Conservation (phyloP, 2,797 vertebrate species). For the Sebastes matsubarae region DNA sequence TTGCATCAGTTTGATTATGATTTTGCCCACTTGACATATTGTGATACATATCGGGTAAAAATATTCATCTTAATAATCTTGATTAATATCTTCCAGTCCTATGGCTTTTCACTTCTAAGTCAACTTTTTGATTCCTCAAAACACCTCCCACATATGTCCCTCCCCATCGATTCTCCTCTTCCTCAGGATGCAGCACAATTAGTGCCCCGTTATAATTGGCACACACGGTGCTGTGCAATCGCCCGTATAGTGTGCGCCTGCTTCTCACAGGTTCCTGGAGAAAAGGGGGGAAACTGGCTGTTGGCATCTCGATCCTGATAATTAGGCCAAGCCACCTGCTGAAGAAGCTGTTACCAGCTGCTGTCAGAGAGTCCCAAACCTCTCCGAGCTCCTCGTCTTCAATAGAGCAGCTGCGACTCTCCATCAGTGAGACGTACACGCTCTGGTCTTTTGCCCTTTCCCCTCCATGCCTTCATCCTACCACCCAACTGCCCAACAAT, state of each 20-base stretch:
- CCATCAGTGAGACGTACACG: slow-evolving; percentile 29
- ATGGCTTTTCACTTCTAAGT: not conserved
- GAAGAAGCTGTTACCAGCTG: slow-evolving; percentile 75
- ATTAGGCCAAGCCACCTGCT: slow-evolving; percentile 78
- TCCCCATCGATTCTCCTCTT: slow-evolving; percentile 13
- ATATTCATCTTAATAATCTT: not conserved
- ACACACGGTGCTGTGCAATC: slow-evolving; percentile 21
- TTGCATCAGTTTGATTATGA: not conserved
- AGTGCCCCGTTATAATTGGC: slow-evolving; percentile 34
- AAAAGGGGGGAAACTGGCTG: slow-evolving; percentile 38
- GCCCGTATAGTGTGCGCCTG: slow-evolving; percentile 33
- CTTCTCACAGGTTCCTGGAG: slow-evolving; percentile 39
- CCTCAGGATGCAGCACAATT: slow-evolving; percentile 57
- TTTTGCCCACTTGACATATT: not conserved
- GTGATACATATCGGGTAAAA: not conserved
- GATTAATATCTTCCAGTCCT: not conserved
- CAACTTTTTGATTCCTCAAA: not conserved
- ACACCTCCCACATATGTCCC: slow-evolving; percentile 19
- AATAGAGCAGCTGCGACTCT: slow-evolving; percentile 76
- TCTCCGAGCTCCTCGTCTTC: slow-evolving; percentile 49
- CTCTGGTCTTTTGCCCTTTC: slow-evolving; percentile 49
- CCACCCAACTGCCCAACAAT: slow-evolving; percentile 55
- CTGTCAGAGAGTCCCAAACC: slow-evolving; percentile 55
- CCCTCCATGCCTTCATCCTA: slow-evolving; percentile 41
- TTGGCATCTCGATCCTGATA: slow-evolving; percentile 63